Base-by-base conservation (phyloP, 2,888 invertebrate genomes). In the Pseudococcus jackbeardsleyi region DNA sequence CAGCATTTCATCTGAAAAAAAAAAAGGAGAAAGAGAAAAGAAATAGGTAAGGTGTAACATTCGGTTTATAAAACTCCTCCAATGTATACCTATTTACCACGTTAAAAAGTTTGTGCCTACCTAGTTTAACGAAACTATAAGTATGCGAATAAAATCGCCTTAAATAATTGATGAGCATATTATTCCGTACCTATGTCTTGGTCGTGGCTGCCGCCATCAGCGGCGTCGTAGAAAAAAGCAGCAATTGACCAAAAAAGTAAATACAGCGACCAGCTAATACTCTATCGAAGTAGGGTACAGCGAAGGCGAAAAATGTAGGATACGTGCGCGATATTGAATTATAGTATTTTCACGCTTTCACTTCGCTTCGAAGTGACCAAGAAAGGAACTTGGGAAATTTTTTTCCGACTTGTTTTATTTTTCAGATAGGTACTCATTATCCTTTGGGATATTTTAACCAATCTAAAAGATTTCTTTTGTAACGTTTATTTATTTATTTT, bases 401-500 rank as follows among this genome's bases (percentile, higher is more conserved):
- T n/a, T 33, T 33, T 33, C 46, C 79, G 17, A 79, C 9, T 79
- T 79, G 39, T 79, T 26, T 26, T 42, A 46, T 79, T 79, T 79
- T 79, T 79, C 79, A 79, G n/a, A 79, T 79, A 79, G n/a, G 42
- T 79, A 79, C 42, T 79, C 79, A 42, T 42, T 79, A 79, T 79
- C 79, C 79, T 79, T 79, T 72, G 42, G 79, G 79, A 33, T 79
- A 79, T 79, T 42, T 79, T 79, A 79, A 79, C n/a, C 79, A 79
- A 79, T 79, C 79, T 79, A 79, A 79, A 79, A 79, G 79, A 42
- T 79, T 79, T 79, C 79, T 79, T 79, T 79, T 79, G 79, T 79
- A 79, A 46, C 79, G 39, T 77, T 77, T 77, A 77, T 79, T 79
- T 79, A 79, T 79, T 79, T 79, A 79, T 79, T 79, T 79, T 79